These are phyloP conservation scores for Melanotaenia maccullochi DNA, from an alignment of 2,797 vertebrate species.

Conservation along the genomic window DNA sequence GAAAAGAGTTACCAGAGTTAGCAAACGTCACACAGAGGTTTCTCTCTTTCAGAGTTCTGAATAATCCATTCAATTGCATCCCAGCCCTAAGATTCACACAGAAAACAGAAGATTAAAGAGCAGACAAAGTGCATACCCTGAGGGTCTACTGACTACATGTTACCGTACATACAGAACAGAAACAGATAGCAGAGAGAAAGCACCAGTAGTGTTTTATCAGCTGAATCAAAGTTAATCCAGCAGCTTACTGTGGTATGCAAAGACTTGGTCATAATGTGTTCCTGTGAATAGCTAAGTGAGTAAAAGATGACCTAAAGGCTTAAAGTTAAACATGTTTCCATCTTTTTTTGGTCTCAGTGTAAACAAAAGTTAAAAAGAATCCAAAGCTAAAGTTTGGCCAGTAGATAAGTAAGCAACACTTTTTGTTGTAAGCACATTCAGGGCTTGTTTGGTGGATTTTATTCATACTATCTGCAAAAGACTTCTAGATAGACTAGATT, in stretches of 20 bases:
- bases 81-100: constrained; percentile 93
- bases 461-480: not conserved
- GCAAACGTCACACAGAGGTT: constrained; percentile 82
- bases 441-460: not conserved
- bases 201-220: not conserved
- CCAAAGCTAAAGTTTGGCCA: not conserved
- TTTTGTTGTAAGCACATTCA: not conserved
- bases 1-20: constrained; percentile 83
- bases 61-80: constrained; percentile 99
- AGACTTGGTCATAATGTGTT: not conserved
- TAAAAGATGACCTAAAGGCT: not conserved
- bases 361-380: not conserved
- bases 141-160: not conserved
- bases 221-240: not conserved
- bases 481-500: not conserved
- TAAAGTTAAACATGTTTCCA: not conserved
- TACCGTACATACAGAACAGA: not conserved
- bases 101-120: constrained; percentile 46
- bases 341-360: not conserved
- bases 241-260: not conserved
- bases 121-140: not conserved
- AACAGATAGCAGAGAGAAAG: constrained; percentile 5
- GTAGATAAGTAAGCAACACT: not conserved
- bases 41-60: constrained; percentile 92
- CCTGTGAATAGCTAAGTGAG: not conserved